Base-by-base conservation (phyloP, 2,113 vertebrate species). In the Pteronura brasiliensis region DNA sequence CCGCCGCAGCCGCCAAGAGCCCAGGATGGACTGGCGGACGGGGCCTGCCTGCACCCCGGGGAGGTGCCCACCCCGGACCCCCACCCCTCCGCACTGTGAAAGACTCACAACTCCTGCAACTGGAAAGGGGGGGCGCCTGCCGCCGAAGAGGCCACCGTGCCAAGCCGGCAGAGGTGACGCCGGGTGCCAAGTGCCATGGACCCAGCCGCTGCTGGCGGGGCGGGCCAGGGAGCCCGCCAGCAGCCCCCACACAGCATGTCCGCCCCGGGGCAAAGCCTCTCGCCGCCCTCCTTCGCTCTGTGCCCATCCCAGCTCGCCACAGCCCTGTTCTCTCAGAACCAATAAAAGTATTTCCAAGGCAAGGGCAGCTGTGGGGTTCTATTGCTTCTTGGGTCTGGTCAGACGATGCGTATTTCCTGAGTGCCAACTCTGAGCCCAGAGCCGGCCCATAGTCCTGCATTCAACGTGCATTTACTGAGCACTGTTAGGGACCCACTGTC, bases 51-150 rank as follows among this genome's bases (percentile, higher is more conserved):
- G 95, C 98, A 98, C 96, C 93, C 93, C 96, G 98, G 98, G 98
- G 95, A 98, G 97, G 98, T 96, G 98, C 98, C 98, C 98, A 98
- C 98, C 98, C 98, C 95, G 97, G 96, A 97, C 96, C 98, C 99
- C 98, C 98, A 98, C 98, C 98, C 98, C 98, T 98, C 98, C 97
- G 98, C 99, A 99, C 99, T 99, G 99, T 99, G 99, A 99, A 99
- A 99, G 99, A 98, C 98, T 99, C 97, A 97, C 96, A 96, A 97
- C 98, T 99, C 98, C 98, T 98, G 98, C 95, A 99, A 99, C 98
- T 99, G 98, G 99, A 99, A 99, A 93, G 55, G 49, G 57, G 63
- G 93, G 97, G 96, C 74, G 88, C 97, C 98, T 42, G 27, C 96
- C 71, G 47, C 92, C 6, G 13, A 96, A 82, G 94, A 97, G 97